Conservation (phyloP, 2,888 invertebrate species). For the Lasioglossum calceatum region DNA sequence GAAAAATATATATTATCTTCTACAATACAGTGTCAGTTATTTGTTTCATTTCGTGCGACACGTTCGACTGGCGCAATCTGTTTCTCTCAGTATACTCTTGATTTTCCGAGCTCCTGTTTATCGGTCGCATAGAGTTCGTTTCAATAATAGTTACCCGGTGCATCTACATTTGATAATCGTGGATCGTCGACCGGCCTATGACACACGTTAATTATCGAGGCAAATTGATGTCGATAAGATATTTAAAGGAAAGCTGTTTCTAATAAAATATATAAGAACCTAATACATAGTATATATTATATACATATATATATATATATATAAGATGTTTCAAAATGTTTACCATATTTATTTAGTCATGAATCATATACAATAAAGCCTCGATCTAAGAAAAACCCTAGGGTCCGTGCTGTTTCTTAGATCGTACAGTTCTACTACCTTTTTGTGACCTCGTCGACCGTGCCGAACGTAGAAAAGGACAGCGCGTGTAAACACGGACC, state of each 20-base stretch:
- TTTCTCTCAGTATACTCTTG: conserved; percentile 57
- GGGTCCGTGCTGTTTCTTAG: too few relatives aligned
- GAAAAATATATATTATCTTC: conserved; percentile 74
- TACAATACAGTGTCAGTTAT: conserved; percentile 69
- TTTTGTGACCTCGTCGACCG: too few relatives aligned
- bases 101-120: conserved; percentile 13
- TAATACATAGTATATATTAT: conserved; percentile 8
- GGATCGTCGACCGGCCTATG: background rate
- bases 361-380: background rate
- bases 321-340: conserved; percentile 4
- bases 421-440: too few relatives aligned
- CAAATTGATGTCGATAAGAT: background rate
- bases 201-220: conserved; percentile 7
- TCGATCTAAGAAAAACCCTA: too few relatives aligned
- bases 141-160: background rate
- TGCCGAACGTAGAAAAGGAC: too few relatives aligned
- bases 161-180: background rate
- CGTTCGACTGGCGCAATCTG: conserved; percentile 53
- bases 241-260: background rate
- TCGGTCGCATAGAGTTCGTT: conserved; percentile 8
- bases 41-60: conserved; percentile 55
- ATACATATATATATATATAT: background rate
- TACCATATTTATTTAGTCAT: conserved; percentile 6
- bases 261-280: background rate
- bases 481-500: too few relatives aligned